Percentiles rank a stretch among this genome's conserved stretches.
Evolutionary conservation across 2,113 vertebrate species (phyloP).

Genomic region (Pseudopipra pipra): DNA sequence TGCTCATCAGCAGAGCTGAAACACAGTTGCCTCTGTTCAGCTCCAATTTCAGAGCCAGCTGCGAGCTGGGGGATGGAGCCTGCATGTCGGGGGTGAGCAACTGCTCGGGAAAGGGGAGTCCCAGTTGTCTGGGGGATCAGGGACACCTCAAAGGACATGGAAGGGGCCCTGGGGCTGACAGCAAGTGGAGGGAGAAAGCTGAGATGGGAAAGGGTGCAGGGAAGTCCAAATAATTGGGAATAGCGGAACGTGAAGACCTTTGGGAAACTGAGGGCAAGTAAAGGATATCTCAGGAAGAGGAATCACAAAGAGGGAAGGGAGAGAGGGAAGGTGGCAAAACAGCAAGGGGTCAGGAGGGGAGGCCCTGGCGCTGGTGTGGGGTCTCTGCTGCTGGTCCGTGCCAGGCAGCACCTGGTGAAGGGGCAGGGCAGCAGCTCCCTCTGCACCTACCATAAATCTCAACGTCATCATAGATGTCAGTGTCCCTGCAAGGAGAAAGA

Average conservation of each 20-base stretch:
- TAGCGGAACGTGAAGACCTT: not conserved
- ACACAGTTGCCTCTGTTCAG: not conserved
- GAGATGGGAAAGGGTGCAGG: not conserved
- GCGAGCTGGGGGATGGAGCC: not conserved
- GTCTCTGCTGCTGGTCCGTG: not conserved
- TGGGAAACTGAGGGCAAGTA: not conserved
- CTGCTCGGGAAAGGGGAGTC: not conserved
- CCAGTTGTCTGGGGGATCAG: not conserved
- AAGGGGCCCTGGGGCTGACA: not conserved
- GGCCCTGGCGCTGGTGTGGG: not conserved
- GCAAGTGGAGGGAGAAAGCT: not conserved
- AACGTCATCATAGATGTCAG: conserved; percentile 83
- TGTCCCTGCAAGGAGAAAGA: conserved; percentile 71
- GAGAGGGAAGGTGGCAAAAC: not conserved
- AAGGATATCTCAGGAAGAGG: not conserved
- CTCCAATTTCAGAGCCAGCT: not conserved
- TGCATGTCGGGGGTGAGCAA: not conserved
- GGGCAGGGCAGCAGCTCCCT: not conserved
- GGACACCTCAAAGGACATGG: not conserved
- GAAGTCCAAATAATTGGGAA: not conserved
- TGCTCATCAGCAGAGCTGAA: not conserved
- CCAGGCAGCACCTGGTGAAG: not conserved
- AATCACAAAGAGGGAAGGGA: not conserved
- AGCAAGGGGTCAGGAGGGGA: not conserved
- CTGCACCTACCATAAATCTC: conserved; percentile 69